A percentile compares a stretch with the other conserved stretches of the same genome.
These are phyloP conservation scores for Aphelinus certus DNA, from an alignment of 1,140 invertebrate species.

Conservation along the genomic window DNA sequence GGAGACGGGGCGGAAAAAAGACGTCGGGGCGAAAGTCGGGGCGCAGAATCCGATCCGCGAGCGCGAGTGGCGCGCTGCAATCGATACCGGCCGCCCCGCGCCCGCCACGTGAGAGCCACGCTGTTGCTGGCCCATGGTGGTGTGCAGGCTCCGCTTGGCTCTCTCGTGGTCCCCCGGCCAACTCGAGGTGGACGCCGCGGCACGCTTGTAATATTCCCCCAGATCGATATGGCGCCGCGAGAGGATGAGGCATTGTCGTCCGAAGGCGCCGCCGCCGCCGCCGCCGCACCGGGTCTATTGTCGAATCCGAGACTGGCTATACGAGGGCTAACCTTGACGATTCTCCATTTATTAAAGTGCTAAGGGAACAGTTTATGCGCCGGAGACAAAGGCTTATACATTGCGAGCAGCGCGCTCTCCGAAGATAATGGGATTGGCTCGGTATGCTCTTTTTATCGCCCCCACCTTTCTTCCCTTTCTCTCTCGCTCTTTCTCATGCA, in stretches of 20 bases:
- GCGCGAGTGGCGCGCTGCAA: constrained; percentile 44
- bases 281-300: constrained; percentile 40
- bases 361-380: too few species aligned
- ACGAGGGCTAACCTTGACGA: not conserved
- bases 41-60: constrained; percentile 58
- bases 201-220: too few species aligned
- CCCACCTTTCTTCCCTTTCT: constrained; percentile 59
- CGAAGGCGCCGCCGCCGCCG: constrained; percentile 23
- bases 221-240: too few species aligned
- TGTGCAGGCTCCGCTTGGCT: too few species aligned
- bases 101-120: constrained; percentile 59
- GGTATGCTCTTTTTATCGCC: constrained; percentile 56
- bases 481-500: constrained; percentile 59
- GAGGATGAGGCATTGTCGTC: too few species aligned
- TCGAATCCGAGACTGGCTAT: not conserved
- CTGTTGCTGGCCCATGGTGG: constrained; percentile 34
- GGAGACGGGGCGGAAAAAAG: constrained; percentile 36
- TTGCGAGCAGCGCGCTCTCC: not conserved
- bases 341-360: too few species aligned
- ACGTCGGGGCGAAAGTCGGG: constrained; percentile 19
- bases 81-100: constrained; percentile 51
- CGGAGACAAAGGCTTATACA: too few species aligned
- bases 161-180: too few species aligned
- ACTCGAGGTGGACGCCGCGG: too few species aligned
- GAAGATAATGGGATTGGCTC: not conserved